These are phyloP conservation scores for Hemiprocne comata DNA, from an alignment of 2,113 vertebrate genomes.

Conservation along the genomic window DNA sequence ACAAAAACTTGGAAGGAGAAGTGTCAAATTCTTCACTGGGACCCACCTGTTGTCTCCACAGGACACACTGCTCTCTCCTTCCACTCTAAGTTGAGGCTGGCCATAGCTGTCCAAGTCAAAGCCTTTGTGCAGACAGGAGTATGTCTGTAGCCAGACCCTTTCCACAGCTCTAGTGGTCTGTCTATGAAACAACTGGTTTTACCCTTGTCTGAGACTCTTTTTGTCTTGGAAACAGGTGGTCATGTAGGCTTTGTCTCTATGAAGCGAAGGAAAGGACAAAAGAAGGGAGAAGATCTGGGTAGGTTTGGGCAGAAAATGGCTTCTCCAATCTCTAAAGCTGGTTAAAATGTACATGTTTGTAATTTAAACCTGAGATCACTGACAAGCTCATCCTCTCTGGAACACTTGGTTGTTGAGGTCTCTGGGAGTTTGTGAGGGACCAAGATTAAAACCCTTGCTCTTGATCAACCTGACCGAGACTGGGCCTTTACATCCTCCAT, in stretches of 20 bases:
- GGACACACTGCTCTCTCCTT: background rate
- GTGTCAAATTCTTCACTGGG: background rate
- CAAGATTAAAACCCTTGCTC: background rate
- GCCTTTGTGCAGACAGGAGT: background rate
- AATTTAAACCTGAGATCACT: background rate
- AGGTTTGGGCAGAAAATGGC: background rate
- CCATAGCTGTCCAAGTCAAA: background rate
- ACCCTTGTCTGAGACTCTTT: background rate
- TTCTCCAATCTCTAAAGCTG: background rate
- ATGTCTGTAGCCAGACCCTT: background rate
- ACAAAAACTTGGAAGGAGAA: background rate
- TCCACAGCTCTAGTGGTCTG: background rate
- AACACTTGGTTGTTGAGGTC: background rate
- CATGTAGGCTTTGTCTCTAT: background rate
- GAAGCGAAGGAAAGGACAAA: background rate
- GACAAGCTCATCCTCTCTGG: background rate
- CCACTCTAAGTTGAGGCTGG: background rate
- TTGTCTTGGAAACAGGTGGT: background rate
- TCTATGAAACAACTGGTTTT: background rate
- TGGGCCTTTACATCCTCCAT: background rate
- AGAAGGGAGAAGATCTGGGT: background rate
- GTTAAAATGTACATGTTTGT: background rate
- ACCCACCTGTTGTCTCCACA: accelerated
- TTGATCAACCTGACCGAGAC: background rate
- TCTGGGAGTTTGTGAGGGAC: background rate